These are phyloP conservation scores for Brienomyrus brachyistius DNA, from an alignment of 2,113 vertebrate species.

Conservation along the genomic window DNA sequence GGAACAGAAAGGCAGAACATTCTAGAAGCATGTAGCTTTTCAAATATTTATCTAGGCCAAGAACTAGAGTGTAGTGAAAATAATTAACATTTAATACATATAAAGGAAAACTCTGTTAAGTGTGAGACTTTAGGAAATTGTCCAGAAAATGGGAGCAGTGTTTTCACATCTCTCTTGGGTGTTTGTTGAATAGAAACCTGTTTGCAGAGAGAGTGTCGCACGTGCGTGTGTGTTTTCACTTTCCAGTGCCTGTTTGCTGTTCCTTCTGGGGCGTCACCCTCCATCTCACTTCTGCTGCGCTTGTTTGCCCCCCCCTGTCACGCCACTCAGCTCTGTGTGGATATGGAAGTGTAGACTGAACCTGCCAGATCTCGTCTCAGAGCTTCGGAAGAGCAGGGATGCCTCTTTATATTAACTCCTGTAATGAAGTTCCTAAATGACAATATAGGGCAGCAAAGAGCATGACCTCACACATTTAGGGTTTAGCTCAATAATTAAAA, in stretches of 20 bases:
- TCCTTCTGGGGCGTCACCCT: slow-evolving; percentile 16
- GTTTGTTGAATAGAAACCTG: slow-evolving; percentile 32
- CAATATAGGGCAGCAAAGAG: neutral
- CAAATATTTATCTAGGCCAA: slow-evolving; percentile 59
- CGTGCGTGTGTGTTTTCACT: slow-evolving; percentile 11
- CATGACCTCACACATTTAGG: neutral
- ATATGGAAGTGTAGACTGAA: neutral
- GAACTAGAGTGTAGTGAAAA: slow-evolving; percentile 32
- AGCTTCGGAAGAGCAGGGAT: neutral
- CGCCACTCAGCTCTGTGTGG: neutral
- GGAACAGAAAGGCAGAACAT: slow-evolving; percentile 40
- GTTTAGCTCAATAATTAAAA: neutral
- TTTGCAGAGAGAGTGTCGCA: slow-evolving; percentile 34
- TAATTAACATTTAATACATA: slow-evolving; percentile 35
- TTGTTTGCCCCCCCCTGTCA: neutral
- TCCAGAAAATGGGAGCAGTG: slow-evolving; percentile 33
- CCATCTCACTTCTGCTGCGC: slow-evolving; percentile 18
- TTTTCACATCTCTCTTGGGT: slow-evolving; percentile 34
- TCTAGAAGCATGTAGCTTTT: slow-evolving; percentile 32
- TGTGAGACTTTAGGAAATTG: slow-evolving; percentile 44
- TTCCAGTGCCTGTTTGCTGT: neutral
- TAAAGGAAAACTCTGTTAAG: slow-evolving; percentile 34
- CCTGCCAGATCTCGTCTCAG: neutral
- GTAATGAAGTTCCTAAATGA: neutral
- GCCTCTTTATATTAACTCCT: neutral